Base-by-base conservation (phyloP, 2,113 vertebrate species). In the Gila orcuttii region DNA sequence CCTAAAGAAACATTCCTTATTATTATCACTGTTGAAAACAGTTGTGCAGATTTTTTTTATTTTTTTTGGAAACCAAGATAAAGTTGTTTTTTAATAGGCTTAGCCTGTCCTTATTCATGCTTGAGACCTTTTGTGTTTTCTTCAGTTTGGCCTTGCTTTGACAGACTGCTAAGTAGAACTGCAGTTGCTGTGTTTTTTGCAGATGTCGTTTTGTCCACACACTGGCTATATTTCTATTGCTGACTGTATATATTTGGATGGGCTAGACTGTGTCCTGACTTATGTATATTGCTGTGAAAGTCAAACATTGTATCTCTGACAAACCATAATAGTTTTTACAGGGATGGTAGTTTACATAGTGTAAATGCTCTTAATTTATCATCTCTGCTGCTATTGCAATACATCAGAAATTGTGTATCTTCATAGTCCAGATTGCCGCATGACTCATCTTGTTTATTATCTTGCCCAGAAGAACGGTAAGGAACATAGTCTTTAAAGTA, bases 221-320 rank as follows among this genome's bases (percentile, higher is more conserved):
- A 64, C 55, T 28, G 79, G 60, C 25, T 21, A 77, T 31, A 68
- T 77, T 47, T 84, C 42, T 81, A 47, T 82, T 28, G 13, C 7
- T 55, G 83, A 82, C 76, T 76, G 68, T 74, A 47, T 81, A 52
- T 21, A 57, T 62, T 82, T 73, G 62, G 62, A 82, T 21, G 6
- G 36, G n/a, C 69, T 31, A 66, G 19, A 85, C 33, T 59, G 23
- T 36, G 39, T 78, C 59, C 19, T 89, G 75, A 75, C 86, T 86
- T 45, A 78, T 89, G 69, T 85, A 25, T 50, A 8, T 79, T 84
- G 79, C 36, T 57, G 42, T 50, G 60, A 83, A 79, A 82, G 85
- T 89, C 82, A 89, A 89, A 89, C 76, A 82, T 11, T 55, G 64
- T 45, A 47, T 6, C 33, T 82, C 55, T 19, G 33, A 59, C 71